Conservation (phyloP, 2,888 invertebrate genomes). For the Thereva nobilitata region DNA sequence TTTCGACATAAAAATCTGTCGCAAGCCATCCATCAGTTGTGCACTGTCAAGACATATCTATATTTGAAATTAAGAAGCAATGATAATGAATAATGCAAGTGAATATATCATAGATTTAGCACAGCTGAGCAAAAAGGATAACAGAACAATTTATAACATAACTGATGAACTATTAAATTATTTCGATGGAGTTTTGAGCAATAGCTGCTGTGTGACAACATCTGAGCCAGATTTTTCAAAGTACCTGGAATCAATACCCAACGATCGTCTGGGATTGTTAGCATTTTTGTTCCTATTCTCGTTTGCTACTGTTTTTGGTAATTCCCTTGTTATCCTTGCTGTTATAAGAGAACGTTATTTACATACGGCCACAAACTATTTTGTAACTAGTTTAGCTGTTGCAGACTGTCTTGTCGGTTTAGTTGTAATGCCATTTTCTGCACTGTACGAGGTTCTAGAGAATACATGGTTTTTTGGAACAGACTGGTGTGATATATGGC, state of each 20-base stretch:
- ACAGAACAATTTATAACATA: slow-evolving; percentile 52
- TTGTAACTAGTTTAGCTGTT: slow-evolving; percentile 94
- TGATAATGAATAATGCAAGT: slow-evolving; percentile 54
- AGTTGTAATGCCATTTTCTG: slow-evolving; percentile 97
- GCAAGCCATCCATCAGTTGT: background rate
- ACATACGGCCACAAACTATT: slow-evolving; percentile 96
- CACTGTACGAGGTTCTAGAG: slow-evolving; percentile 84
- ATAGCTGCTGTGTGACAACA: slow-evolving; percentile 44
- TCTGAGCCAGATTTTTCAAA: slow-evolving; percentile 54
- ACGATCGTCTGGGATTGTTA: slow-evolving; percentile 78
- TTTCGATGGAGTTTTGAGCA: slow-evolving; percentile 48
- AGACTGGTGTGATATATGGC: slow-evolving; percentile 97
- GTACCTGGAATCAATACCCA: slow-evolving; percentile 61
- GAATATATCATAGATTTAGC: slow-evolving; percentile 47
- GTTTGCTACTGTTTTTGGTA: slow-evolving; percentile 91
- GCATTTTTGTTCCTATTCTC: slow-evolving; percentile 84
- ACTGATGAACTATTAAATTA: slow-evolving; percentile 55
- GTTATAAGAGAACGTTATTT: slow-evolving; percentile 91
- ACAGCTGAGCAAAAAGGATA: slow-evolving; percentile 39
- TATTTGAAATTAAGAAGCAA: slow-evolving; percentile 24
- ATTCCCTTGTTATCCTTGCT: slow-evolving; percentile 90
- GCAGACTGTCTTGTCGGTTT: slow-evolving; percentile 96
- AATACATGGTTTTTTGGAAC: slow-evolving; percentile 94
- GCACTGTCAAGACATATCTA: slow-evolving; percentile 31
- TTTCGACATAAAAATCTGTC: slow-evolving; percentile 1